Base-by-base conservation (phyloP, 1,140 invertebrate species). In the Papilio dardanus region DNA sequence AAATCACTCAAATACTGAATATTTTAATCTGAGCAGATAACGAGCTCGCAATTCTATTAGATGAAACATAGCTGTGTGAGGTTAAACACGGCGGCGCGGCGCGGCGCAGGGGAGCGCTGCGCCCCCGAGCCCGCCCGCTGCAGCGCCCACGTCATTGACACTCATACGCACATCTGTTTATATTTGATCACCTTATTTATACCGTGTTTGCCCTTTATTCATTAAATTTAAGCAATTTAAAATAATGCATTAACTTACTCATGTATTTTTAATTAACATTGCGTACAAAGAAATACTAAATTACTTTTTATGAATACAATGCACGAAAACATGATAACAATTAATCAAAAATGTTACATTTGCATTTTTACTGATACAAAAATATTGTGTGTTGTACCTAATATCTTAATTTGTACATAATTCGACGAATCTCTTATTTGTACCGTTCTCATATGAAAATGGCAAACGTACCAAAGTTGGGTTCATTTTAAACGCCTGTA, bases 1-100 rank as follows among this genome's bases (percentile, higher is more conserved):
- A 93, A 93, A 93, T 93, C 91, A 92, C 91, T 93, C 91, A 93
- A 93, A 93, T 93, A 91, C 90, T 93, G 89, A 93, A 93, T 93
- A 93, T 93, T 93, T 93, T 93, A 93, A 93, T 93, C 92, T 92
- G 90, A 88, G 86, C 90, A 93, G 89, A 93, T 93, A 93, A 93
- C 92, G 90, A 93, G 92, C 88, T 93, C 87, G 88, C 90, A 92
- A 93, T 93, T 92, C 90, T 93, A 91, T 93, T 93, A 92, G 88
- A 92, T 90, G 91, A 88, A 91, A 91, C 91, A 90, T 90, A 90
- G 90, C 89, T 88, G 81, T 90, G 84, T 87, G 88, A 91, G 86
- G 87, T 90, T 90, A 90, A 91, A 88, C 88, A 87, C 75, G 78
- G 78, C 81, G 77, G 54, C 28, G 54, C 54, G 24, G 10, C 28